phyloP scores from a whole-genome alignment of 2,888 invertebrate genomes.

The Plusia festucae region DNA sequence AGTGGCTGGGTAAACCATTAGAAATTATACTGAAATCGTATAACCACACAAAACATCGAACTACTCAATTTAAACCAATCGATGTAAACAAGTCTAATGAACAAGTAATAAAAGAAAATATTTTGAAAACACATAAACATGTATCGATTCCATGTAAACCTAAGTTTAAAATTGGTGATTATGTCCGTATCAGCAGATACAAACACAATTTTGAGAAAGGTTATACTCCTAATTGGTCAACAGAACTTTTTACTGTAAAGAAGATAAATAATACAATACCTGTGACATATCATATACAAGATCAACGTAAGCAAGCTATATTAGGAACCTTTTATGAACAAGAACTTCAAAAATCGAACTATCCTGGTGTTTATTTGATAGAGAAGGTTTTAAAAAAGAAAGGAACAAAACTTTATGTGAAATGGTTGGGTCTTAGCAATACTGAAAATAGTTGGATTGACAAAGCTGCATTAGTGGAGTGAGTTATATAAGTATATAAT shows the following conservation, averaged over 20 bases:
- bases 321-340: conserved; percentile 37
- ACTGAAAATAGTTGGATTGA: conserved; percentile 40
- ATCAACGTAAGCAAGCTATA: conserved; percentile 21
- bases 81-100: conserved; percentile 19
- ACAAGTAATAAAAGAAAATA: conserved; percentile 8
- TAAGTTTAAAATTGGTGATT: conserved; percentile 12
- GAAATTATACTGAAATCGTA: conserved; percentile 1
- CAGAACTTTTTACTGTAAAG: conserved; percentile 47
- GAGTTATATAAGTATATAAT: background rate
- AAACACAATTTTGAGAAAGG: conserved; percentile 38
- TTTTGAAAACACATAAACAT: background rate
- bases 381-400: conserved; percentile 28
- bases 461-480: conserved; percentile 9
- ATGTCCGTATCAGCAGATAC: conserved; percentile 44
- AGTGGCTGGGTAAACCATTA: conserved; percentile 14
- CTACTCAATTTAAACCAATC: conserved; percentile 22
- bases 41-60: conserved; percentile 25
- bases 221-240: conserved; percentile 44
- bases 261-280: conserved; percentile 41
- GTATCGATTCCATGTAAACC: too few species aligned
- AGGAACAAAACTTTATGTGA: conserved; percentile 25
- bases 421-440: conserved; percentile 32
- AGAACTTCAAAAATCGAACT: conserved; percentile 39
- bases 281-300: conserved; percentile 36
- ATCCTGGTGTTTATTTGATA: conserved; percentile 30